A percentile compares a stretch with the other conserved stretches of the same genome.
phyloP scores from a whole-genome alignment of 2,888 invertebrate genomes.

The Anoplius nigerrimus region DNA sequence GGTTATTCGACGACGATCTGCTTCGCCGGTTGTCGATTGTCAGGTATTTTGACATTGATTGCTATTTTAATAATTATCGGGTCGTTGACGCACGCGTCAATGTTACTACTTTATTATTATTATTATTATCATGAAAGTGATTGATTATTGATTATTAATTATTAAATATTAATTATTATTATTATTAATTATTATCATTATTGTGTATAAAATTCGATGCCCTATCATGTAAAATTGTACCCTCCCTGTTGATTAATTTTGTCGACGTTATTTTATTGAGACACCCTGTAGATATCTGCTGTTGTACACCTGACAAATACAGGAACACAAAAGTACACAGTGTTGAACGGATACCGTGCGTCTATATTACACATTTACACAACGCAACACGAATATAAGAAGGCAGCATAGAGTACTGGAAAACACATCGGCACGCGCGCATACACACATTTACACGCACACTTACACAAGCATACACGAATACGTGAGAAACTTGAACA shows the following conservation, averaged over 20 bases:
- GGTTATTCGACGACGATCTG: background rate
- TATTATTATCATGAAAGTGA: constrained; percentile 31
- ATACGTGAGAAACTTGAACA: constrained; percentile 40
- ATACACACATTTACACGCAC: constrained; percentile 20
- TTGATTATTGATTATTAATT: constrained; percentile 50
- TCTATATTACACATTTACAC: constrained; percentile 16
- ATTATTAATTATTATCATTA: constrained; percentile 59
- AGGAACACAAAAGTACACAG: constrained; percentile 13
- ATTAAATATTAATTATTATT: constrained; percentile 54
- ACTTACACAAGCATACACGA: constrained; percentile 35
- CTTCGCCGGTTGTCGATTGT: constrained; percentile 36
- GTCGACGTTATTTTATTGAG: constrained; percentile 56
- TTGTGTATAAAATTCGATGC: constrained; percentile 63
- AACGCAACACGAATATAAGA: background rate
- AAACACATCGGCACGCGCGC: constrained; percentile 20
- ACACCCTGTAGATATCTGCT: constrained; percentile 68
- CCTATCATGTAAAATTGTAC: constrained; percentile 69
- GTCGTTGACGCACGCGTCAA: constrained; percentile 5
- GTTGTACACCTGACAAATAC: constrained; percentile 54
- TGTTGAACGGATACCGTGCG: background rate
- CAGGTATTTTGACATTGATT: constrained; percentile 45
- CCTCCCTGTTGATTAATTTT: constrained; percentile 66
- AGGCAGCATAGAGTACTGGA: constrained; percentile 14
- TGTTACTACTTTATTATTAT: constrained; percentile 35
- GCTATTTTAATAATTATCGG: constrained; percentile 38